These are phyloP conservation scores for Hypercompe scribonia DNA, from an alignment of 2,888 invertebrate species.

Conservation along the genomic window DNA sequence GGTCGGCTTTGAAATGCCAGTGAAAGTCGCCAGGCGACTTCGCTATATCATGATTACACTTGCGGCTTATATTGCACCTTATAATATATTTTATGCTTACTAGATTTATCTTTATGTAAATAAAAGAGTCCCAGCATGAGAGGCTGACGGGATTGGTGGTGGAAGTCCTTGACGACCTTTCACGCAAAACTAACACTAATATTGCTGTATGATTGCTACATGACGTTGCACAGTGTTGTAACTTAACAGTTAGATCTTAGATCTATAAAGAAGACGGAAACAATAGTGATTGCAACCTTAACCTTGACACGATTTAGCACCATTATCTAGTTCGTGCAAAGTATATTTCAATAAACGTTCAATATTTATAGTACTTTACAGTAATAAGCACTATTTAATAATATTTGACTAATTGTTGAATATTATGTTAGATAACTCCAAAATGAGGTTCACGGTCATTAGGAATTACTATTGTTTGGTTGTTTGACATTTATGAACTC, in stretches of 20 bases:
- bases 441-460: constrained; percentile 62
- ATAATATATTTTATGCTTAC: constrained; percentile 29
- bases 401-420: constrained; percentile 19
- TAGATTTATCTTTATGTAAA: neutral
- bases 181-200: constrained; percentile 16
- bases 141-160: constrained; percentile 16
- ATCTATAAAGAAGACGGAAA: constrained; percentile 10
- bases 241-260: constrained; percentile 18
- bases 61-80: constrained; percentile 41
- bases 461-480: constrained; percentile 48
- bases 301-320: constrained; percentile 16
- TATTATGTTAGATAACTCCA: constrained; percentile 45
- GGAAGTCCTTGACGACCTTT: constrained; percentile 24
- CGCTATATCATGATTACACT: constrained; percentile 70
- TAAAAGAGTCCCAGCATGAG: constrained; percentile 1
- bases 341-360: neutral
- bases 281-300: constrained; percentile 17
- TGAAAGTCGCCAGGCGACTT: constrained; percentile 84
- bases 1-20: constrained; percentile 80
- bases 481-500: constrained; percentile 48
- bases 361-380: neutral
- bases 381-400: neutral
- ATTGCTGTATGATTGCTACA: constrained; percentile 24
- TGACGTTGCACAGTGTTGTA: constrained; percentile 9
- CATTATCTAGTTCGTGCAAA: constrained; percentile 8